These are phyloP conservation scores for Hemaris fuciformis DNA, from an alignment of 2,888 invertebrate genomes.

Conservation along the genomic window DNA sequence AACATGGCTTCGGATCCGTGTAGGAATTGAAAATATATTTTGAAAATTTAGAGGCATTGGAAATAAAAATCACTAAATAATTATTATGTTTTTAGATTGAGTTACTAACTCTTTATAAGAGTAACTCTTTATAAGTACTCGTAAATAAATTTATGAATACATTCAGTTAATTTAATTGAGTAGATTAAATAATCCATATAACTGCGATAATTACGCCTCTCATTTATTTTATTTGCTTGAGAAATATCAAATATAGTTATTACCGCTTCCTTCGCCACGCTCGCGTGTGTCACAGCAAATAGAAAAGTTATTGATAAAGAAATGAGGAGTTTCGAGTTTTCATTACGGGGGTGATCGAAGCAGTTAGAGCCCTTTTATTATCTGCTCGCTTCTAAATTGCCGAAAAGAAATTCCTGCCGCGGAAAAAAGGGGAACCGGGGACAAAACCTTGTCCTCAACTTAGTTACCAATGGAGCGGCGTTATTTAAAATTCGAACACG, in stretches of 20 bases:
- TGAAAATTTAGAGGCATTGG: too few relatives aligned
- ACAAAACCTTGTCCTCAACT: conserved; percentile 75
- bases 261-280: conserved; percentile 30
- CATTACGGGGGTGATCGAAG: conserved; percentile 76
- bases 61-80: too few relatives aligned
- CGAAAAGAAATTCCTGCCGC: conserved; percentile 76
- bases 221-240: conserved; percentile 18
- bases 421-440: conserved; percentile 72
- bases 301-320: conserved; percentile 71
- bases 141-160: too few relatives aligned
- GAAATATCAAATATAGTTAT: conserved; percentile 41
- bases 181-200: not conserved
- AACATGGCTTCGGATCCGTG: too few relatives aligned
- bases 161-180: not conserved
- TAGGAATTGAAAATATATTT: too few relatives aligned
- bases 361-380: conserved; percentile 82
- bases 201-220: not conserved
- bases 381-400: conserved; percentile 80
- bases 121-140: too few relatives aligned
- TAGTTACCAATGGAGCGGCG: conserved; percentile 74
- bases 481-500: conserved; percentile 81
- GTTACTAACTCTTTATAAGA: too few relatives aligned
- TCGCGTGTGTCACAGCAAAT: conserved; percentile 47
- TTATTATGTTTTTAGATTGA: too few relatives aligned
- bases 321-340: conserved; percentile 76